Evolutionary conservation across 2,888 invertebrate genomes (phyloP), one percentile per base, ranked within the genome.

Genomic region (Diaperis boleti): DNA sequence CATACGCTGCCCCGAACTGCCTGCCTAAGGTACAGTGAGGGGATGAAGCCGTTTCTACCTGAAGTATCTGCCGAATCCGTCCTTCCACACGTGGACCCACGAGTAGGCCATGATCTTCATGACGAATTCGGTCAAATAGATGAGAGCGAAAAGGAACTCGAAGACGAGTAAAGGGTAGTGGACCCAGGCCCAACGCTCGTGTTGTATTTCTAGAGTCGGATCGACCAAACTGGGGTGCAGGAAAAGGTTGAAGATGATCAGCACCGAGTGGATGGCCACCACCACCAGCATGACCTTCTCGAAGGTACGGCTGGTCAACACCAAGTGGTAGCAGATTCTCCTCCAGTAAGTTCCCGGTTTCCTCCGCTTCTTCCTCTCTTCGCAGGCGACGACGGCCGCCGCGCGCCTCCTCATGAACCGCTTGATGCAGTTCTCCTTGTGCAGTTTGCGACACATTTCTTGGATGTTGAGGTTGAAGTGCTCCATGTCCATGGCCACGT

Each of bases 401-500:
- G 14, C 10, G 1, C 14, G 52, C 10, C 8, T 37, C 10, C 22
- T 35, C 2, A 52, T 11, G 13, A 52, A 52, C 1, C 39, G 37
- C 6, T 17, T 8, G 1, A 20, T 22, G 10, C n/a, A 22, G 35
- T 35, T 35, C 52, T 52, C 20, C 20, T 20, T 7, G 15, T 42
- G 20, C 2, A 42, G n/a, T 7, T 20, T 42, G 1, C 10, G 3
- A 42, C 2, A n/a, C 6, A 66, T 20, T n/a, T 31, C 37, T 0
- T 83, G 83, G 49, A 85, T 62, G 52, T 73, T 70, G 37, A 85
- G 84, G 50, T 83, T 72, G 50, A 75, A 76, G 1, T 83, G 82
- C 7, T 82, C 78, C 2, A 82, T 81, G 59, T 86, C 85, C 0
- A 83, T 82, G 0, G 85, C 84, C 1, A 82, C 80, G 22, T 85